These are phyloP conservation scores for Pollimyrus isidori DNA, from an alignment of 2,113 vertebrate species.

Conservation along the genomic window DNA sequence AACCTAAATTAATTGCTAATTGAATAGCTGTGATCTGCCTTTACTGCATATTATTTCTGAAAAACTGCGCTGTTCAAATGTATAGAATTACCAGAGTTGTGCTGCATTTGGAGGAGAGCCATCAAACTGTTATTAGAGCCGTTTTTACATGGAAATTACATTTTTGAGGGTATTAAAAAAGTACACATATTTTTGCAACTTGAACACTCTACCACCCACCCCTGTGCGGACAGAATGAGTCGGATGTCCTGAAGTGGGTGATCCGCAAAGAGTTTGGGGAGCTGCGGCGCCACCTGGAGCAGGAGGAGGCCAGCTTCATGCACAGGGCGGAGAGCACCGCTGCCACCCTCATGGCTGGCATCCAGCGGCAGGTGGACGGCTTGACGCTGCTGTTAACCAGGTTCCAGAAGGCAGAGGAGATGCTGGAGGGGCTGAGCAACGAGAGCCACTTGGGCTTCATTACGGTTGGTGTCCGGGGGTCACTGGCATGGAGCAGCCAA, in stretches of 20 bases:
- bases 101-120: neutral
- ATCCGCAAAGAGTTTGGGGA: constrained; percentile 74
- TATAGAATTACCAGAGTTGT: neutral
- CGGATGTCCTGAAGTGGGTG: constrained; percentile 72
- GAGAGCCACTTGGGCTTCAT: constrained; percentile 64
- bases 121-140: neutral
- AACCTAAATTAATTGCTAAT: neutral
- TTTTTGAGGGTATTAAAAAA: neutral
- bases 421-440: constrained; percentile 56
- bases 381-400: constrained; percentile 47
- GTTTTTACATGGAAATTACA: neutral
- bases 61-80: neutral
- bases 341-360: constrained; percentile 55
- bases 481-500: neutral
- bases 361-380: constrained; percentile 67
- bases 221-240: constrained; percentile 59
- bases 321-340: constrained; percentile 57
- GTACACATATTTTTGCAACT: neutral
- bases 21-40: neutral
- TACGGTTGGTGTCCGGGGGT: constrained; percentile 26
- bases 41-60: neutral
- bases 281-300: constrained; percentile 63
- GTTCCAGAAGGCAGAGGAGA: constrained; percentile 53
- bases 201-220: neutral
- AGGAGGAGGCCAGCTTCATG: constrained; percentile 70